phyloP scores from a whole-genome alignment of 2,888 invertebrate genomes.

The Ernsta delagoae region DNA sequence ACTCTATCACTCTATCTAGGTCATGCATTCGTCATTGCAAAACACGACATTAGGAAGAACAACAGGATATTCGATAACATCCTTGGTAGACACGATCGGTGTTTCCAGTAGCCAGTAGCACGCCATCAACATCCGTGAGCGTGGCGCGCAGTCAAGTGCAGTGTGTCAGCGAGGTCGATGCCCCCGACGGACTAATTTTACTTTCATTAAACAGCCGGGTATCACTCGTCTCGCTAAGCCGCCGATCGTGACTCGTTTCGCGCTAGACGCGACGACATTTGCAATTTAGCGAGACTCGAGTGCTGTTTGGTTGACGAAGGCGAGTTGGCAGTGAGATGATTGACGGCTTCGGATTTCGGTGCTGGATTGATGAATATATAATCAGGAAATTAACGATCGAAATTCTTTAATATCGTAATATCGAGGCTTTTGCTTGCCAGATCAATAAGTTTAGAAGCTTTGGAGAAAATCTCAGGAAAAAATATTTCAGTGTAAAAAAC shows the following conservation, averaged over 20 bases:
- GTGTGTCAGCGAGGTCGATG: constrained; percentile 77
- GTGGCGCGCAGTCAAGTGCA: constrained; percentile 62
- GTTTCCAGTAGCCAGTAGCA: constrained; percentile 27
- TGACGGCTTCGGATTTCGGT: neutral
- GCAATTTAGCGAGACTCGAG: constrained; percentile 4
- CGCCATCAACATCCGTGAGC: constrained; percentile 48
- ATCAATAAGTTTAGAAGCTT: no score
- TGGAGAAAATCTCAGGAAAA: no score
- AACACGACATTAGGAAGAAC: neutral
- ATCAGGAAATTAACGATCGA: no score
- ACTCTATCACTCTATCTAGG: neutral
- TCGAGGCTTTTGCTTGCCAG: no score
- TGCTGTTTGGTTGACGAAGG: neutral
- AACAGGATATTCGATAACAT: constrained; percentile 1
- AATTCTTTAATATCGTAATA: no score
- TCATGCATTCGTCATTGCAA: neutral
- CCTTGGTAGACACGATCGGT: constrained; percentile 1
- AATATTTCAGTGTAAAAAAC: no score
- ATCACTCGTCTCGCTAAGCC: constrained; percentile 41
- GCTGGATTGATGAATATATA: no score
- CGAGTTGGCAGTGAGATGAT: neutral
- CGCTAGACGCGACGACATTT: constrained; percentile 4
- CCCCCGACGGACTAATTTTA: constrained; percentile 70
- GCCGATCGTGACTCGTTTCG: constrained; percentile 19
- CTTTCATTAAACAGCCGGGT: constrained; percentile 69